Conservation (phyloP, 2,113 vertebrate genomes). For the Orientallactaga bullata region DNA sequence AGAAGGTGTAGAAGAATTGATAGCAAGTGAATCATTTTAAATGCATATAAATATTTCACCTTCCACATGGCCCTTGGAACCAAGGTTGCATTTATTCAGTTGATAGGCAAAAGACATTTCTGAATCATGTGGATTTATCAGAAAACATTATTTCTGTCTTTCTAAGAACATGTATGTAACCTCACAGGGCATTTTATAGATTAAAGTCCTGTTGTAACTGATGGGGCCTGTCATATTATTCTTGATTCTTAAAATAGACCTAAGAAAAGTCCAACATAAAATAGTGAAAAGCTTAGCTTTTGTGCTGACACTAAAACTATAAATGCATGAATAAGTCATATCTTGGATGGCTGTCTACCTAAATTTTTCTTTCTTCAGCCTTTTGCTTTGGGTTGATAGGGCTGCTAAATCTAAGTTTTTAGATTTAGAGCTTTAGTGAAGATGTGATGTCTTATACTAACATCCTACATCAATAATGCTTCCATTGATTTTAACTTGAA, state of each 20-base stretch:
- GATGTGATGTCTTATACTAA: slow-evolving; percentile 23
- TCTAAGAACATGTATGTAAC: neutral
- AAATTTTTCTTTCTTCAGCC: slow-evolving; percentile 58
- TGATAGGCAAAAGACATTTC: slow-evolving; percentile 5
- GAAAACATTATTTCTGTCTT: neutral
- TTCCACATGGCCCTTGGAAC: neutral
- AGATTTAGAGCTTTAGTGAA: slow-evolving; percentile 73
- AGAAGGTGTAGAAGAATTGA: neutral
- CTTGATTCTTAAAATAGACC: slow-evolving; percentile 57
- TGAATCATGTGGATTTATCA: slow-evolving; percentile 47
- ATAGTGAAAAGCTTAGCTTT: slow-evolving; percentile 53
- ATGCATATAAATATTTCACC: slow-evolving; percentile 43
- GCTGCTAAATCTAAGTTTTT: slow-evolving; percentile 68
- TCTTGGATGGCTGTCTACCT: slow-evolving; percentile 43
- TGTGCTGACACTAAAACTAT: slow-evolving; percentile 52
- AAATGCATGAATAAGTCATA: slow-evolving; percentile 59
- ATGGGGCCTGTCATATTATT: slow-evolving; percentile 38
- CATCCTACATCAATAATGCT: slow-evolving; percentile 58
- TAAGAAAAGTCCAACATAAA: slow-evolving; percentile 65
- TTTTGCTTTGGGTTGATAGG: slow-evolving; percentile 63
- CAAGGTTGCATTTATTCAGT: slow-evolving; percentile 48
- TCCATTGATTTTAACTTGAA: slow-evolving; percentile 73
- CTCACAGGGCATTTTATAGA: slow-evolving; percentile 34
- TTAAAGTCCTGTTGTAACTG: slow-evolving; percentile 58
- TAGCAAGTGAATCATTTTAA: neutral